Conservation (phyloP, 2,888 invertebrate genomes). For the Pyrrhosoma nymphula region DNA sequence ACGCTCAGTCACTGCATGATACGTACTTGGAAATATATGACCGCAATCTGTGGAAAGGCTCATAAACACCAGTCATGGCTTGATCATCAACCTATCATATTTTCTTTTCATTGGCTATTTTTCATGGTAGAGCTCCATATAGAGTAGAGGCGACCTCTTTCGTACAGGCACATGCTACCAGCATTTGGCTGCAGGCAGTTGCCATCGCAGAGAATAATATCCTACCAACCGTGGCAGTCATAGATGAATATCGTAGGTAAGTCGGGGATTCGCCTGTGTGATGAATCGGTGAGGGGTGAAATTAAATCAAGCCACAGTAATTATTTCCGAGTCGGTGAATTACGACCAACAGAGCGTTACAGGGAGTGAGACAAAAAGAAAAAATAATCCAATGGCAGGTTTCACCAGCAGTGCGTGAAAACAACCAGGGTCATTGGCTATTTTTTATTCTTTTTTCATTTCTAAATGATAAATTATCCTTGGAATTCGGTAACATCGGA, state of each 20-base stretch:
- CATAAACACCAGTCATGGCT: too few species aligned
- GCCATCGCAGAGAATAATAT: conserved; percentile 17
- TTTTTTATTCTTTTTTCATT: conserved; percentile 39
- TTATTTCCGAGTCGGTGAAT: conserved; percentile 62
- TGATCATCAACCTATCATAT: too few species aligned
- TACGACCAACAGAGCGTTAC: conserved; percentile 47
- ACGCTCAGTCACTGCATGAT: too few species aligned
- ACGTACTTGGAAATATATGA: too few species aligned
- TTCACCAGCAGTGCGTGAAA: conserved; percentile 43
- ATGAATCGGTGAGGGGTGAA: conserved; percentile 62
- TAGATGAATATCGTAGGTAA: conserved; percentile 45
- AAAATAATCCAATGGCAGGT: conserved; percentile 39
- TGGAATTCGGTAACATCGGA: not conserved
- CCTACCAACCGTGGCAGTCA: conserved; percentile 38
- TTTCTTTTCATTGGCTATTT: too few species aligned
- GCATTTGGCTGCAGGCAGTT: not conserved
- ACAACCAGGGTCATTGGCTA: conserved; percentile 22
- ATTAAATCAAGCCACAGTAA: conserved; percentile 60
- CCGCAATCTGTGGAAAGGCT: too few species aligned
- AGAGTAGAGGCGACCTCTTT: too few species aligned
- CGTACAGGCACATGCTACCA: not conserved
- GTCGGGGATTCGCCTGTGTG: conserved; percentile 34
- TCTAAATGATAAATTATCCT: conserved; percentile 55
- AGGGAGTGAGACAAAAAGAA: not conserved
- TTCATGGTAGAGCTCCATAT: too few species aligned